Base-by-base conservation (phyloP, 2,888 invertebrate species). In the Campopleginae sp. region DNA sequence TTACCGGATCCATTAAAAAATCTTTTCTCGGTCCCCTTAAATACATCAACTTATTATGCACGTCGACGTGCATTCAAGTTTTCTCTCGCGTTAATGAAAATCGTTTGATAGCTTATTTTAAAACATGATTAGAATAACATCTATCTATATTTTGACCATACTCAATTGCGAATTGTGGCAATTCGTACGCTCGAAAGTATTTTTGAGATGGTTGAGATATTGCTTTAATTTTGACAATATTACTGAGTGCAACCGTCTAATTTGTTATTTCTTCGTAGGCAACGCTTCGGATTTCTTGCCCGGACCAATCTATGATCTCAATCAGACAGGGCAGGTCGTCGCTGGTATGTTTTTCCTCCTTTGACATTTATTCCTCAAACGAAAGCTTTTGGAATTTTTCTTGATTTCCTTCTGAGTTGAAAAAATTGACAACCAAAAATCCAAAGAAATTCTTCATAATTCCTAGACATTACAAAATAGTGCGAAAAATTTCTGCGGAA, bases 301-400 rank as follows among this genome's bases (percentile, higher is more conserved):
- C 91, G 95, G 96, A 92, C 97, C 97, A 90, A 95, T 97, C 93
- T 96, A 97, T 95, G 97, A 98, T 95, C 95, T 98, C 93, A 96
- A 96, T 92, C 98, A 98, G 94, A 95, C 96, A 89, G 98, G 98
- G 88, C 97, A 97, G 94, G 97, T 98, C 89, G 95, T 96, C 94
- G 96, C 96, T 92, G 98, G 98, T 97, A 94, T 94, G 92, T 90
- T 66, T 51, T 44, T 27, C 10, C 23, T 63, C 19, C 46, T 61
- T 3, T 12, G 42, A 27, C 23, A 38, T 8, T n/a, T 8, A 65
- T 65, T 10, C 10, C n/a, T 17, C 8, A n/a, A n/a, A n/a, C 38
- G 12, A 19, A 44, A 66, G 42, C n/a, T n/a, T n/a, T 14, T 38
- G 4, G 31, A 31, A 31, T 31, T 31, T 4, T 3, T 3, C 4